Base-by-base conservation (phyloP, 2,113 vertebrate species). In the Catagonus wagneri region DNA sequence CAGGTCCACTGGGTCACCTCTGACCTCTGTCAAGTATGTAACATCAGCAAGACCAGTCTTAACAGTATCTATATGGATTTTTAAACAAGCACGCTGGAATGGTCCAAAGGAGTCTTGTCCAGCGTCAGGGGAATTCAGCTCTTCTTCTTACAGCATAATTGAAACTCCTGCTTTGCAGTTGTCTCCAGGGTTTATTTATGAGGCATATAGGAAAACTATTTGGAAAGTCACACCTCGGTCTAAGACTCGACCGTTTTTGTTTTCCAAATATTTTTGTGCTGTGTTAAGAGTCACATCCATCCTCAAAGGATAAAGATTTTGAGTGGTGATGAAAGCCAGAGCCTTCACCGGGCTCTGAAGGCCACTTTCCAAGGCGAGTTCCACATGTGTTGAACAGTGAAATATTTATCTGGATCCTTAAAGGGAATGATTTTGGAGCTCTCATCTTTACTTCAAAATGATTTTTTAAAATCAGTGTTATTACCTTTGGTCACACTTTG, bases 211-310 rank as follows among this genome's bases (percentile, higher is more conserved):
- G 25, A 76, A 81, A 84, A 78, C 29, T 29, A 6, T 39, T 91
- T 92, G 44, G 39, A 74, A 92, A 88, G 22, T 74, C 12, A 36
- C 60, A 71, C 22, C 44, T 90, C 95, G 79, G 89, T 83, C 54
- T 83, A 92, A 79, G 71, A 66, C 75, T 94, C 29, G 4, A 79
- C 81, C 7, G 0, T 34, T 32, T 94, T 60, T 65, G 29, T 34
- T 68, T 72, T 84, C 72, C 15, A 84, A 84, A 23, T 89, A 27
- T 50, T 61, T 72, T 90, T 94, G 63, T 69, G 27, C 61, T 69
- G 22, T 34, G 52, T 86, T 85, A 90, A 94, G 72, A 91, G 72
- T 91, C 44, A 91, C 85, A 95, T 72, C 71, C 16, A 25, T 39
- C 63, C 36, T 90, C 81, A 83, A 56, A 83, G 36, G 63, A 63